phyloP scores from a whole-genome alignment of 2,888 invertebrate genomes.

The Epistrophella euchroma region DNA sequence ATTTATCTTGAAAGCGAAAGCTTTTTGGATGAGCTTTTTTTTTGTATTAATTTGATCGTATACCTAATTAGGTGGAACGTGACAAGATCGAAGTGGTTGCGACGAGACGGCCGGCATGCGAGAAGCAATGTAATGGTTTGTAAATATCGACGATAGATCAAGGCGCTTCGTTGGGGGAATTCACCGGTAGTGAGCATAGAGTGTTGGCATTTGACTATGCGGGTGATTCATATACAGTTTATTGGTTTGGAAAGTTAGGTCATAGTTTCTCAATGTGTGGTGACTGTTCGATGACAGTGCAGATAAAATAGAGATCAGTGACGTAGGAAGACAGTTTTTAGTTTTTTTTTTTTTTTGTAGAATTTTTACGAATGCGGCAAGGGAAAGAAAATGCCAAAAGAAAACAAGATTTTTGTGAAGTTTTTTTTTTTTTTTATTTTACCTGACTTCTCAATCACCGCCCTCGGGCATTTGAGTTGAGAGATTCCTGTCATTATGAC shows the following conservation, averaged over 20 bases:
- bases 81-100: slow-evolving; percentile 25
- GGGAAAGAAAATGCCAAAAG: slow-evolving; percentile 41
- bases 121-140: slow-evolving; percentile 15
- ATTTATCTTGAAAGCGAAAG: slow-evolving; percentile 28
- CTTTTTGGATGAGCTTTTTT: slow-evolving; percentile 20
- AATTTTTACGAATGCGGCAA: slow-evolving; percentile 25
- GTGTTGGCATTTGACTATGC: slow-evolving; percentile 33
- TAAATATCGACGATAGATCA: slow-evolving; percentile 31
- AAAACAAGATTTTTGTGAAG: slow-evolving; percentile 5
- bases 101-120: not conserved
- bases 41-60: slow-evolving; percentile 13
- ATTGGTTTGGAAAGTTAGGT: slow-evolving; percentile 49
- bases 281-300: slow-evolving; percentile 26
- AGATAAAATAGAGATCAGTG: slow-evolving; percentile 32
- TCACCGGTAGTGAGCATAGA: slow-evolving; percentile 42
- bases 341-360: not conserved
- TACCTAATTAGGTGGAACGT: slow-evolving; percentile 43
- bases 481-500: slow-evolving; percentile 76
- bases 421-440: slow-evolving; percentile 24
- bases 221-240: slow-evolving; percentile 54
- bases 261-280: slow-evolving; percentile 38
- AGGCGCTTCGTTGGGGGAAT: slow-evolving; percentile 48
- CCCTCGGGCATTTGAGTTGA: slow-evolving; percentile 77
- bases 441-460: slow-evolving; percentile 80
- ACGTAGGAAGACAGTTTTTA: slow-evolving; percentile 22